Base-by-base conservation (phyloP, 37 sponge, comb jelly and placozoan species). In the Ianthella basta region DNA sequence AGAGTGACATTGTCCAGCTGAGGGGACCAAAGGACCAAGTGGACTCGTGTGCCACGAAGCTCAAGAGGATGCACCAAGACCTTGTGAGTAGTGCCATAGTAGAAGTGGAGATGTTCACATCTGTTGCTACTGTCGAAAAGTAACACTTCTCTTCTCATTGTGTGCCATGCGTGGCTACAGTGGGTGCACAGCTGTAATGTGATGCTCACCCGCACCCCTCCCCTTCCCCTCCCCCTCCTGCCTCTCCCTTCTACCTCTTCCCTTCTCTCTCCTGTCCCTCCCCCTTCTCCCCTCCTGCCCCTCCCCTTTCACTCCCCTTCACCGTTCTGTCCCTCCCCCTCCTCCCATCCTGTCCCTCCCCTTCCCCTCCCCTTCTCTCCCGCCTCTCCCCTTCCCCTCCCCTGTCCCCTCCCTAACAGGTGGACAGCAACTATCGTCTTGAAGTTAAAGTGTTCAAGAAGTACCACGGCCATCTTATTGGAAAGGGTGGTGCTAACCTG, bases 11-110 rank as follows among this genome's bases (percentile, higher is more conserved):
- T 20, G 97, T 97, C 23, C 65, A 85, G 4, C 61, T 97, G 83
- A 53, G 95, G n/a, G 97, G 97, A 35, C 93, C 95, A 18, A 92
- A 85, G 74, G 93, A 92, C 27, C 91, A 92, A 19, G 97, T 97
- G 21, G 91, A 92, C 10, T 61, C 81, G 53, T 89, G 91, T 85
- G 86, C 88, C 29, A 55, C 68, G n/a, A 19, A 89, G 59, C 83
- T 95, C 56, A 90, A 90, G 87, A 95, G 90, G 65, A 57, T 80
- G 18, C 64, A 36, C 30, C 37, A 63, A 50, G 93, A 95, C 0
- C 86, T 95, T 90, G 93, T 95, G 36, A 79, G 91, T 84, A 3
- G n/a, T 8, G 50, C 8, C 50, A 3, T 10, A 44, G 50, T 44
- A 44, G 50, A 44, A 44, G 50, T 44, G 8, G 50, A 44, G 50